Evolutionary conservation across 64 coral and sea anemone species (phyloP).

Genomic region (Orbicella faveolata): DNA sequence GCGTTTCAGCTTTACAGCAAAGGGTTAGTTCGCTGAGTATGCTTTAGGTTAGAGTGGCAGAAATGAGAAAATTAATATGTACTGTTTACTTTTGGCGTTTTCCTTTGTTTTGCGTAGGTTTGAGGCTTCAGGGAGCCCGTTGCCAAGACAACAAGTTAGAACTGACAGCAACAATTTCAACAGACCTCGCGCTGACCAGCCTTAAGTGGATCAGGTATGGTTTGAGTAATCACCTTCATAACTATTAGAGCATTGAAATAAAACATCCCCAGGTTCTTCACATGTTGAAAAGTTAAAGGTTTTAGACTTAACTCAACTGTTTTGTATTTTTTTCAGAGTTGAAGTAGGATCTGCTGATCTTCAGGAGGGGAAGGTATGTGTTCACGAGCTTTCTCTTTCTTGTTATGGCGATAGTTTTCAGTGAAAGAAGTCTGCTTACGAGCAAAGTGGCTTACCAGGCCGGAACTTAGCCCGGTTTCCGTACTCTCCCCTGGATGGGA

Average conservation of each 20-base stretch:
- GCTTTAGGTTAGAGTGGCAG: no score
- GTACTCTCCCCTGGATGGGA: no score
- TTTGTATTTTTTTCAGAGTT: constrained; percentile 26
- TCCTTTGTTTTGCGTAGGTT: constrained; percentile 36
- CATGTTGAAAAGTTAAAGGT: background rate
- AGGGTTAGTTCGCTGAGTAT: no score
- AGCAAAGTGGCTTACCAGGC: no score
- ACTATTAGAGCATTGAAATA: background rate
- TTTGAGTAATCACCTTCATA: background rate
- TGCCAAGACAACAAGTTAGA: constrained; percentile 92
- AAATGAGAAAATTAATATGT: background rate
- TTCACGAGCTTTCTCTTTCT: background rate
- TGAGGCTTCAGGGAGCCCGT: constrained; percentile 89
- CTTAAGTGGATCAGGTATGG: constrained; percentile 95
- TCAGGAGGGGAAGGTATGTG: constrained; percentile 18
- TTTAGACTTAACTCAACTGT: background rate
- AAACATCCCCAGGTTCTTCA: no score
- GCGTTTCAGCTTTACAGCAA: no score
- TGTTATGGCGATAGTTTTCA: background rate
- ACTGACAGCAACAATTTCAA: constrained; percentile 86
- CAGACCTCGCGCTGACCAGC: constrained; percentile 90
- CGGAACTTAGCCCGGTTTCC: no score
- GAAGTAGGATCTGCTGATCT: constrained; percentile 6
- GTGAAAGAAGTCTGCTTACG: background rate
- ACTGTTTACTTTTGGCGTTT: background rate